Conservation (phyloP, 2,888 invertebrate genomes). For the Leucoptera coffeella region DNA sequence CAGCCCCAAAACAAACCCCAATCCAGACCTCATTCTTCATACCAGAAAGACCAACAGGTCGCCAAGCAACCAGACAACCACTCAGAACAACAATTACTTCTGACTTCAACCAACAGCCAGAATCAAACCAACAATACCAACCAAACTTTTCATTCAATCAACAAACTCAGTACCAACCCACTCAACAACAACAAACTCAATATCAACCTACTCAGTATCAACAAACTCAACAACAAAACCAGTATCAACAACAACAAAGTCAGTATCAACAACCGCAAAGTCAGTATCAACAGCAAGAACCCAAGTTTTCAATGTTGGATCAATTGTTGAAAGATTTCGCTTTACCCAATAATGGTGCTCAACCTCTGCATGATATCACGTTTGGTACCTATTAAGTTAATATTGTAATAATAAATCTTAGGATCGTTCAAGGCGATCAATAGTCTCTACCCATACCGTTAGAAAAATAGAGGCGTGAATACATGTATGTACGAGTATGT, state of each 20-base stretch:
- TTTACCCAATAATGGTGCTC: slow-evolving; percentile 60
- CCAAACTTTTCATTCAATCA: background rate
- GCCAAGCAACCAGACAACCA: background rate
- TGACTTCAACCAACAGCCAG: too few relatives aligned
- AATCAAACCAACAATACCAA: too few relatives aligned
- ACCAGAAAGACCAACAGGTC: too few relatives aligned
- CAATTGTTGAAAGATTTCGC: slow-evolving; percentile 77
- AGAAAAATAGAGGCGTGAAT: too few relatives aligned
- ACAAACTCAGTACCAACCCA: slow-evolving; percentile 9
- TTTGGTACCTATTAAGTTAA: slow-evolving; percentile 71
- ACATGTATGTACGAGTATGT: too few relatives aligned
- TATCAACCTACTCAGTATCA: background rate
- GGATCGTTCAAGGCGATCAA: too few relatives aligned
- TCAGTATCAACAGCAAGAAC: slow-evolving; percentile 12
- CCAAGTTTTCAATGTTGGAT: slow-evolving; percentile 58
- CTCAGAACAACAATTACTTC: background rate
- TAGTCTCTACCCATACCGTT: too few relatives aligned
- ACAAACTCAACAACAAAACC: background rate
- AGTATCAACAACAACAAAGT: background rate
- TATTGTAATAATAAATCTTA: too few relatives aligned
- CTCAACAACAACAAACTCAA: background rate
- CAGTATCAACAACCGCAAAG: slow-evolving; percentile 1
- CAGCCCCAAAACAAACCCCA: too few relatives aligned
- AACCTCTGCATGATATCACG: slow-evolving; percentile 74
- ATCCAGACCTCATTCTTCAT: slow-evolving; percentile 10